Percentiles rank a stretch among this genome's conserved stretches.
Conservation (phyloP, 2,888 invertebrate species). For the Xestia xanthographa region DNA sequence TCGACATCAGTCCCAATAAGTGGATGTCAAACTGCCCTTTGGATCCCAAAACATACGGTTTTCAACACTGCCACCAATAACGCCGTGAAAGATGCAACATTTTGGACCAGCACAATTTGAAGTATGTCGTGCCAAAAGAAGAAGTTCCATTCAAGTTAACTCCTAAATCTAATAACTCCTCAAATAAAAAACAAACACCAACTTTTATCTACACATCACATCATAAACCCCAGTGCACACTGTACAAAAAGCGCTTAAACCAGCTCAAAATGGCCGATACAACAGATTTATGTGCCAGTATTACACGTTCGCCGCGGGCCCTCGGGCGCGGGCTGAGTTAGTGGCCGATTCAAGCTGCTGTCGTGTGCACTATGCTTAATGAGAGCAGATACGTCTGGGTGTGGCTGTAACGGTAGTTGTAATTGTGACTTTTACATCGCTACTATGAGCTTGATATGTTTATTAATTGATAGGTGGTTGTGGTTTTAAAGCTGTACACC, state of each 20-base stretch:
- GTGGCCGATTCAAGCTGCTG: slow-evolving; percentile 62
- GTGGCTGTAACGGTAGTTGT: slow-evolving; percentile 72
- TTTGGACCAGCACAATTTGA: neutral
- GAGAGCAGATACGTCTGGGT: slow-evolving; percentile 71
- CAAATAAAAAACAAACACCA: slow-evolving; percentile 17
- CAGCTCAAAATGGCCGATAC: slow-evolving; percentile 67
- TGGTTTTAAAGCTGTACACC: neutral
- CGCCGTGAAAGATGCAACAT: neutral
- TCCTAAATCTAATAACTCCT: slow-evolving; percentile 5
- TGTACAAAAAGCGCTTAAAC: slow-evolving; percentile 65
- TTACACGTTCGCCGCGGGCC: slow-evolving; percentile 72
- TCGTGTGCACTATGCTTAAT: slow-evolving; percentile 77
- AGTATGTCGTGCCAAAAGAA: neutral
- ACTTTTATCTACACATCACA: slow-evolving; percentile 59
- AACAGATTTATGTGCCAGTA: slow-evolving; percentile 75
- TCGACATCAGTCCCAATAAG: neutral
- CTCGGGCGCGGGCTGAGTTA: slow-evolving; percentile 73
- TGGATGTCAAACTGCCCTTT: neutral
- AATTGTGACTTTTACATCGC: slow-evolving; percentile 69
- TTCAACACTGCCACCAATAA: neutral
- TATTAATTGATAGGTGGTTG: slow-evolving; percentile 44
- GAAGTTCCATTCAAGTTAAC: no score
- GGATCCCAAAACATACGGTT: neutral
- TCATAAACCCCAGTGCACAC: slow-evolving; percentile 59
- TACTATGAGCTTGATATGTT: slow-evolving; percentile 56